phyloP scores from a whole-genome alignment of 2,888 invertebrate species.

The Tridacna gigas region DNA sequence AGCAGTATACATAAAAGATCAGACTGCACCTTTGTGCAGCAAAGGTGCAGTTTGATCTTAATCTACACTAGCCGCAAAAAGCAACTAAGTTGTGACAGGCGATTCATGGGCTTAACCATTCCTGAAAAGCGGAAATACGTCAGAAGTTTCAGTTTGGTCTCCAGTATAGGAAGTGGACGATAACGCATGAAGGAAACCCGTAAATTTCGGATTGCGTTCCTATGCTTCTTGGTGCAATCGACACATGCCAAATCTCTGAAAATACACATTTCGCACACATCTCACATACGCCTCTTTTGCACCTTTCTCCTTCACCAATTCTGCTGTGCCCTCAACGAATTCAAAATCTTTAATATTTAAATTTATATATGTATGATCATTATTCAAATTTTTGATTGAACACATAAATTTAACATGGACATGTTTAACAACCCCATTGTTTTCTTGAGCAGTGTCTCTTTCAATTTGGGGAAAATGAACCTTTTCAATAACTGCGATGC shows the following conservation, averaged over 20 bases:
- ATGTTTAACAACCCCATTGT: slow-evolving; percentile 60
- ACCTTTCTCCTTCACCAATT: slow-evolving; percentile 68
- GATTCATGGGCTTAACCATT: too few species aligned
- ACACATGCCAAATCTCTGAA: slow-evolving; percentile 66
- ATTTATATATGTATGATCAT: slow-evolving; percentile 60
- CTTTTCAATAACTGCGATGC: slow-evolving; percentile 65
- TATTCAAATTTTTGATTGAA: slow-evolving; percentile 67
- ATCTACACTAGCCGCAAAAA: too few species aligned
- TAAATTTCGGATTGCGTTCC: not conserved
- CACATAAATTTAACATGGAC: slow-evolving; percentile 71
- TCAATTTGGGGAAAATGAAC: slow-evolving; percentile 70
- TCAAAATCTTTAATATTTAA: slow-evolving; percentile 65
- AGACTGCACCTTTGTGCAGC: too few species aligned
- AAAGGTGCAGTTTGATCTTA: too few species aligned
- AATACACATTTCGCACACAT: slow-evolving; percentile 64
- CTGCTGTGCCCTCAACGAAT: slow-evolving; percentile 67
- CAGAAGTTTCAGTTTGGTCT: too few species aligned
- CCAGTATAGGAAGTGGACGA: too few species aligned
- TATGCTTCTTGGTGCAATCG: slow-evolving; percentile 63
- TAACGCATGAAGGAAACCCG: too few species aligned
- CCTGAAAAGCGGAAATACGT: too few species aligned
- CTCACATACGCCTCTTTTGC: slow-evolving; percentile 61
- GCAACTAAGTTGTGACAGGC: too few species aligned
- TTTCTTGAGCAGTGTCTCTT: slow-evolving; percentile 55
- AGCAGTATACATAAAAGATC: too few species aligned